phyloP scores from a whole-genome alignment of 2,113 vertebrate species.

The Rousettus leschenaultii region DNA sequence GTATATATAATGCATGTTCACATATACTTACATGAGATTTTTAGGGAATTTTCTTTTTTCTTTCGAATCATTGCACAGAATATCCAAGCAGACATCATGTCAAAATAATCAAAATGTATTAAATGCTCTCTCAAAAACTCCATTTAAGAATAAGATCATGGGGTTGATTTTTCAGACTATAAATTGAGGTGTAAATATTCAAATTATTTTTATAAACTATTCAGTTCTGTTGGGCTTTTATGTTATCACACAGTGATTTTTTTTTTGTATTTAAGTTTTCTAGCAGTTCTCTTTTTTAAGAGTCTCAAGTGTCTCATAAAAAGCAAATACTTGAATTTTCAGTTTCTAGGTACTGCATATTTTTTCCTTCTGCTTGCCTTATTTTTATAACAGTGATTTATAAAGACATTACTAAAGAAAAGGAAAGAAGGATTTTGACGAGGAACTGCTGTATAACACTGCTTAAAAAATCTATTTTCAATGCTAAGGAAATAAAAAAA shows the following conservation, averaged over 20 bases:
- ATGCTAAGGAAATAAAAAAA: background rate
- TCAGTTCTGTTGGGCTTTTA: conserved; percentile 80
- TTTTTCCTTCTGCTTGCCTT: conserved; percentile 87
- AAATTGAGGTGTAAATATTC: conserved; percentile 81
- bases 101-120: conserved; percentile 83
- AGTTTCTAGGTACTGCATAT: conserved; percentile 84
- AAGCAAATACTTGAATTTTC: conserved; percentile 87
- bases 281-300: conserved; percentile 88
- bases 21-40: conserved; percentile 20
- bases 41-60: conserved; percentile 80
- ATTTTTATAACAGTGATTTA: conserved; percentile 91
- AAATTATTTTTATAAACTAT: conserved; percentile 83
- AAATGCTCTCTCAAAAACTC: conserved; percentile 78
- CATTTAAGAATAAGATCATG: conserved; percentile 77
- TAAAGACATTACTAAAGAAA: conserved; percentile 83
- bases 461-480: conserved; percentile 74
- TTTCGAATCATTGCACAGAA: conserved; percentile 78
- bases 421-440: conserved; percentile 75
- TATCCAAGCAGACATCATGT: conserved; percentile 77
- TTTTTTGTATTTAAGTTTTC: conserved; percentile 86
- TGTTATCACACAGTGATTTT: conserved; percentile 79
- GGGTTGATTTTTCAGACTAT: conserved; percentile 77
- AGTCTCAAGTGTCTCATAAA: conserved; percentile 90
- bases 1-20: background rate
- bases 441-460: conserved; percentile 71